Conservation (phyloP, 2,113 vertebrate species). For the Alexandromys fortis region DNA sequence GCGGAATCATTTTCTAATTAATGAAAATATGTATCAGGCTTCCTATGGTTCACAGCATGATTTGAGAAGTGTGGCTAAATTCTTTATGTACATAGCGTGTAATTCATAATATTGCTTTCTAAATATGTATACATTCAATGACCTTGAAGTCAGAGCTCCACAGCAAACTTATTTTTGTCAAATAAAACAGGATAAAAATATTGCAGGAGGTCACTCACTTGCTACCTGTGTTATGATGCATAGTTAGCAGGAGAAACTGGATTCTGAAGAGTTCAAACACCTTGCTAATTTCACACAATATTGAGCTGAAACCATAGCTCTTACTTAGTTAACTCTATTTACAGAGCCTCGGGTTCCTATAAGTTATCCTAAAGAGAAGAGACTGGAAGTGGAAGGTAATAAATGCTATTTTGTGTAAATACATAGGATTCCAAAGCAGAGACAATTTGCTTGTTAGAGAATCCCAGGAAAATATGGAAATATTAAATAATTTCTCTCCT, state of each 20-base stretch:
- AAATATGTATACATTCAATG: background rate
- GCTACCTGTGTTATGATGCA: background rate
- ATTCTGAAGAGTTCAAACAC: background rate
- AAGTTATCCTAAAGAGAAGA: background rate
- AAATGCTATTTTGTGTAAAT: background rate
- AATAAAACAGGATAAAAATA: background rate
- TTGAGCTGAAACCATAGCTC: background rate
- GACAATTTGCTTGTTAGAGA: background rate
- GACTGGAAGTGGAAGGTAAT: background rate
- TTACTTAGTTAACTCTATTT: background rate
- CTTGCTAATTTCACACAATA: background rate
- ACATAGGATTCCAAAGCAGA: background rate
- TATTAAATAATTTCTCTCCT: background rate
- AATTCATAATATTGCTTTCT: background rate
- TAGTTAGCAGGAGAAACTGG: conserved; percentile 17
- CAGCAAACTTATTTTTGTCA: background rate
- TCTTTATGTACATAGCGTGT: background rate
- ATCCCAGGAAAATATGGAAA: background rate
- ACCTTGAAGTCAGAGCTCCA: background rate
- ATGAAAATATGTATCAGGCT: background rate
- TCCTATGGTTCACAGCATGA: background rate
- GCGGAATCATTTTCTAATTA: conserved; percentile 29
- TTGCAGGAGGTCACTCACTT: background rate
- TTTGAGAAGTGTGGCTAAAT: background rate
- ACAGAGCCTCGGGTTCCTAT: background rate